phyloP scores from a whole-genome alignment of 2,888 invertebrate species.

The Aethes cnicana region DNA sequence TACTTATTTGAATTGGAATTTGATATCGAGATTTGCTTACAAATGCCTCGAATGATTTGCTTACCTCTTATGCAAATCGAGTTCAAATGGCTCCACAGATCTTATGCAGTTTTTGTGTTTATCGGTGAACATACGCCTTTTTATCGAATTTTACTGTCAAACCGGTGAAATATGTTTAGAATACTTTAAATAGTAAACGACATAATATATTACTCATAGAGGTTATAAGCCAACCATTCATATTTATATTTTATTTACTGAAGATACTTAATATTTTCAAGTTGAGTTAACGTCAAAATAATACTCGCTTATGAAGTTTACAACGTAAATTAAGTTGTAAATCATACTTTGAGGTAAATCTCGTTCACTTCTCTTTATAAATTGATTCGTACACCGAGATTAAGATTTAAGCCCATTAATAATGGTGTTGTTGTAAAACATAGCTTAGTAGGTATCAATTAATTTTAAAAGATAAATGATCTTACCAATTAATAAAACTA shows the following conservation, averaged over 20 bases:
- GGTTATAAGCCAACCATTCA: constrained; percentile 29
- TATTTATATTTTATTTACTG: constrained; percentile 30
- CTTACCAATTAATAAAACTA: too few species aligned
- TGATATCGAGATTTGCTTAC: constrained; percentile 48
- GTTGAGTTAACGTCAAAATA: constrained; percentile 9
- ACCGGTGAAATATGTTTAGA: constrained; percentile 50
- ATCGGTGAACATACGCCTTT: constrained; percentile 56
- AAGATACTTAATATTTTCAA: constrained; percentile 12
- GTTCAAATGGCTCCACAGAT: constrained; percentile 33
- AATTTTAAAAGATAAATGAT: not conserved
- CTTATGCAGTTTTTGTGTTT: constrained; percentile 30
- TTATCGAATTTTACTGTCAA: constrained; percentile 52
- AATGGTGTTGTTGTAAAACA: not conserved
- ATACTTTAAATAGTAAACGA: constrained; percentile 42
- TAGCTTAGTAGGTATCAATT: not conserved
- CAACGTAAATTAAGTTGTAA: constrained; percentile 17
- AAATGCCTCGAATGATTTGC: constrained; percentile 51
- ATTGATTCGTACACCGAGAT: constrained; percentile 1
- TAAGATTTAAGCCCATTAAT: constrained; percentile 1
- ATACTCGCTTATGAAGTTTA: constrained; percentile 10
- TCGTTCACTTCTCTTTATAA: not conserved
- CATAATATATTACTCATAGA: constrained; percentile 31
- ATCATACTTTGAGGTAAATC: constrained; percentile 4
- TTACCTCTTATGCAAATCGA: constrained; percentile 55
- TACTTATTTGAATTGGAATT: constrained; percentile 45